phyloP scores from a whole-genome alignment of 92 coral and sea anemone species.

The Nematostella vectensis region DNA sequence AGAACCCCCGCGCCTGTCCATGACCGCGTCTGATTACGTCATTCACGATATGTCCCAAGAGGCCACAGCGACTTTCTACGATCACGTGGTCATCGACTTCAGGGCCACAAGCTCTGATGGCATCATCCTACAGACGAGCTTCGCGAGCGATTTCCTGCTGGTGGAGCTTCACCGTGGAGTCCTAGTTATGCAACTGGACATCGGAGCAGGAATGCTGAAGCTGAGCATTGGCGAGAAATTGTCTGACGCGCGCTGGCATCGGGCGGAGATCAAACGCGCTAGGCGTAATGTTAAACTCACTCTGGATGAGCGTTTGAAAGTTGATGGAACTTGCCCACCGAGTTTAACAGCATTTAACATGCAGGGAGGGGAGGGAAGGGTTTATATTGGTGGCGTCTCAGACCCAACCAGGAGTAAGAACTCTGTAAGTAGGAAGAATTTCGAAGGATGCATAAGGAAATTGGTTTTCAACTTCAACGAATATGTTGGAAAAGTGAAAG shows the following conservation, averaged over 20 bases:
- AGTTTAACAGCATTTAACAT: constrained; percentile 31
- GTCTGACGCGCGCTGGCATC: constrained; percentile 40
- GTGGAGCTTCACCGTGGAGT: constrained; percentile 28
- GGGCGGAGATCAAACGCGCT: constrained; percentile 17
- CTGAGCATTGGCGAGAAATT: constrained; percentile 13
- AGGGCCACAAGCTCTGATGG: constrained; percentile 35
- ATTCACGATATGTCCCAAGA: constrained; percentile 16
- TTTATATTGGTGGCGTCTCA: constrained; percentile 33
- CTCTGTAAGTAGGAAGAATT: constrained; percentile 7
- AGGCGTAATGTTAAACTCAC: constrained; percentile 7
- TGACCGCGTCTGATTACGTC: constrained; percentile 7
- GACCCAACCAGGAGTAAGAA: background rate
- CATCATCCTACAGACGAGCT: constrained; percentile 28
- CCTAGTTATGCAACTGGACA: constrained; percentile 35
- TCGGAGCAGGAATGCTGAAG: constrained; percentile 38
- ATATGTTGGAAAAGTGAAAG: constrained; percentile 7
- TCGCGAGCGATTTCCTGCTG: constrained; percentile 29
- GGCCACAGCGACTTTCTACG: constrained; percentile 26
- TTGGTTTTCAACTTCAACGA: constrained; percentile 28
- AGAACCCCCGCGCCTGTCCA: constrained; percentile 10
- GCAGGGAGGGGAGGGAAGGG: constrained; percentile 35
- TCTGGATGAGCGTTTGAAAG: background rate
- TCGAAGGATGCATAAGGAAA: constrained; percentile 38
- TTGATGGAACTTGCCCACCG: constrained; percentile 26
- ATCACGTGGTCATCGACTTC: constrained; percentile 27